Evolutionary conservation across 2,113 vertebrate genomes (phyloP).

Genomic region (Chauna torquata): DNA sequence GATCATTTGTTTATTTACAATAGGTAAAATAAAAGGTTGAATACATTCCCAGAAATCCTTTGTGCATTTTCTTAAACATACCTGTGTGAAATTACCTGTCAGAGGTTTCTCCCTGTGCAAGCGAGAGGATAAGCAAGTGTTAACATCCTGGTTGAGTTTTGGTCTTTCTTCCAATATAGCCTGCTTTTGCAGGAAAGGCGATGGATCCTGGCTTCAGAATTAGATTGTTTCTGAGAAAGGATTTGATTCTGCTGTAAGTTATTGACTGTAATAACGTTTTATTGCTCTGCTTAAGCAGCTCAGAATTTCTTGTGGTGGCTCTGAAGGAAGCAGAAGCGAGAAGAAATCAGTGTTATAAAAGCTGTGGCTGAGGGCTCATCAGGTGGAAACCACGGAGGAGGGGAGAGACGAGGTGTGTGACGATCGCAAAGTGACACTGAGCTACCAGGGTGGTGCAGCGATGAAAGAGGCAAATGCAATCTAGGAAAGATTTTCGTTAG

Average conservation of each 20-base stretch:
- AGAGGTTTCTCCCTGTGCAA: neutral
- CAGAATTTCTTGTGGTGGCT: neutral
- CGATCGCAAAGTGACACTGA: neutral
- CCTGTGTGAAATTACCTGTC: neutral
- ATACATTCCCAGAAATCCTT: neutral
- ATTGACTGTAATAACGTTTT: slow-evolving; percentile 24
- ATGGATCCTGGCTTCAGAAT: slow-evolving; percentile 9
- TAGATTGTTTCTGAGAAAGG: neutral
- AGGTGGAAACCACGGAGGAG: neutral
- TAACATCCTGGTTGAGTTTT: neutral
- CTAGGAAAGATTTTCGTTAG: neutral
- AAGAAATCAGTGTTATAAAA: neutral
- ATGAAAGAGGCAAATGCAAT: neutral
- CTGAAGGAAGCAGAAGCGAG: neutral
- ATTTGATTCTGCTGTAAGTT: slow-evolving; percentile 13
- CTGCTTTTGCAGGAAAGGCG: neutral
- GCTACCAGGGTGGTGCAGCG: neutral
- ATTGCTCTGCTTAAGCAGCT: slow-evolving; percentile 36
- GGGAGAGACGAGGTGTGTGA: neutral
- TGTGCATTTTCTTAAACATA: neutral
- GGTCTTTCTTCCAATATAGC: neutral
- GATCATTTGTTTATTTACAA: neutral
- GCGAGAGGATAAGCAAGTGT: neutral
- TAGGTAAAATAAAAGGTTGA: neutral
- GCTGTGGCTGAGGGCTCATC: neutral